Evolutionary conservation across 1,140 invertebrate genomes (phyloP).

Genomic region (Drosophila eugracilis): DNA sequence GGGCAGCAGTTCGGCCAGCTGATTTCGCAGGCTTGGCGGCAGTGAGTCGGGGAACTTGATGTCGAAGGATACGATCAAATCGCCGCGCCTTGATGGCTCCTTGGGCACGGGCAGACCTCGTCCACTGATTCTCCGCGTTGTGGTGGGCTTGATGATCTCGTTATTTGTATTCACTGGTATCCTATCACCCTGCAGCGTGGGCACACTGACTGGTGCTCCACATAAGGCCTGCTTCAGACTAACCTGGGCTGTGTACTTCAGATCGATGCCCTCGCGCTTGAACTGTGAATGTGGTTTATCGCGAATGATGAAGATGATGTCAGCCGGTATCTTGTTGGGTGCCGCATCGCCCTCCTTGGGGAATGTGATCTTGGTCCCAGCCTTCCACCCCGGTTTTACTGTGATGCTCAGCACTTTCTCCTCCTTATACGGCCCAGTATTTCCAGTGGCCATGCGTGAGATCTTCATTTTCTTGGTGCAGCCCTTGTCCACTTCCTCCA

Average conservation of each 20-base stretch:
- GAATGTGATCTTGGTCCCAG: constrained; percentile 97
- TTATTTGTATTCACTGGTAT: constrained; percentile 89
- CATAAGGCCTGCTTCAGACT: constrained; percentile 92
- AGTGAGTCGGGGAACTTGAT: constrained; percentile 94
- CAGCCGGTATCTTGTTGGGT: constrained; percentile 94
- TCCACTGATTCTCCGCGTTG: constrained; percentile 90
- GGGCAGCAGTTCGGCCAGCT: constrained; percentile 90
- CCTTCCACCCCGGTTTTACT: constrained; percentile 98
- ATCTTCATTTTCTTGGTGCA: constrained; percentile 98
- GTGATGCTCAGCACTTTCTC: constrained; percentile 97
- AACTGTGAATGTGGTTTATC: constrained; percentile 95
- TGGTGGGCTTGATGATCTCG: constrained; percentile 93
- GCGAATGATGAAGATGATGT: constrained; percentile 97
- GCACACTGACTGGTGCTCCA: constrained; percentile 91
- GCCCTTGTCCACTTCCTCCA: constrained; percentile 92
- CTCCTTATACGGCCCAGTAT: constrained; percentile 88
- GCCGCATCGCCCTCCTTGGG: constrained; percentile 96
- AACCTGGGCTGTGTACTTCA: constrained; percentile 92
- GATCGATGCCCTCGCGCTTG: constrained; percentile 94
- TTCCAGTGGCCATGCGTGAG: constrained; percentile 89
- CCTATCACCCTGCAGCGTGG: constrained; percentile 91
- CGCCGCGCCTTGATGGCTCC: constrained; percentile 91
- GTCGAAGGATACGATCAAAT: constrained; percentile 95
- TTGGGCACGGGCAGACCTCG: constrained; percentile 95
- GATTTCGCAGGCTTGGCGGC: constrained; percentile 88